Conservation (phyloP, 2,113 vertebrate species). For the Microtus pennsylvanicus region DNA sequence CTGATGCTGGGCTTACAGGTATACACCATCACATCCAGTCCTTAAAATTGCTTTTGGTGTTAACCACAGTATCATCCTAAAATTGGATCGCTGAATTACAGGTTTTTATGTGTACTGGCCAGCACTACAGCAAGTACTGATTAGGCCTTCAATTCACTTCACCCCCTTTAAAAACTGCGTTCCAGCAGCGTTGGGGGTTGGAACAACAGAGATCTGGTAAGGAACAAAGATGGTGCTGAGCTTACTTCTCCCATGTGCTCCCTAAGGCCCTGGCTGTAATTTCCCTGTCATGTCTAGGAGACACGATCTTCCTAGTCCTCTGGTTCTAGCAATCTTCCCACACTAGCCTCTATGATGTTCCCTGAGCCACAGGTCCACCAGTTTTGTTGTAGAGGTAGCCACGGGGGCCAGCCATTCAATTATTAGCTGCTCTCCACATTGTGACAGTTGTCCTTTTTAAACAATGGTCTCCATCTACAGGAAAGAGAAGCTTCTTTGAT, state of each 20-base stretch:
- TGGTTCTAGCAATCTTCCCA: background rate
- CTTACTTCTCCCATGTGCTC: background rate
- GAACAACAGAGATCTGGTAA: background rate
- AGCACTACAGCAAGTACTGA: background rate
- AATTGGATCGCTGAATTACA: background rate
- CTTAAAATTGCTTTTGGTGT: conserved; percentile 8
- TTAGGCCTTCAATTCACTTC: background rate
- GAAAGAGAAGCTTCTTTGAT: background rate
- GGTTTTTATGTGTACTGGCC: background rate
- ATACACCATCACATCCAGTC: background rate
- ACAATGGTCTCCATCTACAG: background rate
- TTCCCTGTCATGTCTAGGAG: background rate
- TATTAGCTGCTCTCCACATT: background rate
- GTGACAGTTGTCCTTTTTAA: background rate
- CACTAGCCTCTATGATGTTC: background rate
- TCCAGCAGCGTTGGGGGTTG: background rate
- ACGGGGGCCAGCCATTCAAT: background rate
- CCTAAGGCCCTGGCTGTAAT: background rate
- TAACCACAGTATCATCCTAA: background rate
- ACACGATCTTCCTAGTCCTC: background rate
- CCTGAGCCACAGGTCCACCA: background rate
- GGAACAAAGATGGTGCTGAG: background rate
- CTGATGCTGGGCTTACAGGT: background rate
- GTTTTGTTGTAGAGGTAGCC: background rate
- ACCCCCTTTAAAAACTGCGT: conserved; percentile 1